Conservation (phyloP, 2,797 vertebrate species). For the Catamblyrhynchus diadema region DNA sequence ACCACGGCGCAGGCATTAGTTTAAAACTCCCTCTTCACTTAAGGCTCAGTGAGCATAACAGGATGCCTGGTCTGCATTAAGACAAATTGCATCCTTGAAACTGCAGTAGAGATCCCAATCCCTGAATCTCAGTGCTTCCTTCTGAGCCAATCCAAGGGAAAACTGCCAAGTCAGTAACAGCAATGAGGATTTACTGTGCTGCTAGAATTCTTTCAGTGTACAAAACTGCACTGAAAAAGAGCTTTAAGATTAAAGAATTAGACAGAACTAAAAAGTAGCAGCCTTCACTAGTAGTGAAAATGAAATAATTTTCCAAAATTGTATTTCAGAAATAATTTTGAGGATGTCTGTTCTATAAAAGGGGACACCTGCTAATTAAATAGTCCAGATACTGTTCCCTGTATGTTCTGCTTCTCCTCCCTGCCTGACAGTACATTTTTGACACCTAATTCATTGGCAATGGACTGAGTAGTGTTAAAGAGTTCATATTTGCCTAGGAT, state of each 20-base stretch:
- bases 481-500: background rate
- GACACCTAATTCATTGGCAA: background rate
- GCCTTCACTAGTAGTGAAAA: background rate
- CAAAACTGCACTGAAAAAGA: background rate
- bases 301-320: background rate
- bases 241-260: background rate
- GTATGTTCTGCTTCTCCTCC: background rate
- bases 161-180: background rate
- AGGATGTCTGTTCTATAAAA: background rate
- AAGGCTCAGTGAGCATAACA: background rate
- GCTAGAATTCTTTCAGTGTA: background rate
- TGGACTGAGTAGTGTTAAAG: background rate
- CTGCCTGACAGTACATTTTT: background rate
- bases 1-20: background rate
- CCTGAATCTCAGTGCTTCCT: background rate
- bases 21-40: background rate
- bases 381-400: background rate
- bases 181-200: background rate
- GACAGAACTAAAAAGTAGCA: background rate
- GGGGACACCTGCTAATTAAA: background rate
- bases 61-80: background rate
- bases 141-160: background rate
- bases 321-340: background rate
- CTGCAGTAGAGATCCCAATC: background rate
- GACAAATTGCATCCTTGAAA: background rate